Conservation (phyloP, 2,113 vertebrate species). For the Mirounga angustirostris region DNA sequence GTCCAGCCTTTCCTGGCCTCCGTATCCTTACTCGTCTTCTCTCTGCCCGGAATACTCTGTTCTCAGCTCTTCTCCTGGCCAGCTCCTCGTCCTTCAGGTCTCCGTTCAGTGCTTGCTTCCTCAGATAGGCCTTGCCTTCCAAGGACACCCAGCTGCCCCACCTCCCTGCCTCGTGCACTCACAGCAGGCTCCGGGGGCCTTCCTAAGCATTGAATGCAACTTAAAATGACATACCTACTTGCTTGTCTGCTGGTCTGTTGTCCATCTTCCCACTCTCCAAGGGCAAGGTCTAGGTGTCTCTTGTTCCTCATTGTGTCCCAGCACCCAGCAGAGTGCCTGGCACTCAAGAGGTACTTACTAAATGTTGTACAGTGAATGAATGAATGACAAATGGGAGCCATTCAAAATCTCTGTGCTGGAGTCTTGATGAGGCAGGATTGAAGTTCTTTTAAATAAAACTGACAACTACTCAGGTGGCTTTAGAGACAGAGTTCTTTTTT, state of each 20-base stretch:
- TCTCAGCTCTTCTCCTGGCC: not conserved
- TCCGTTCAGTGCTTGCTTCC: not conserved
- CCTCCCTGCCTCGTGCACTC: fast-evolving
- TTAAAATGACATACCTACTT: fast-evolving
- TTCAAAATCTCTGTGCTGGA: not conserved
- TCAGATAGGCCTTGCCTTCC: not conserved
- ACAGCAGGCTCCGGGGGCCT: not conserved
- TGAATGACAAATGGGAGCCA: not conserved
- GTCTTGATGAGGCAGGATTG: not conserved
- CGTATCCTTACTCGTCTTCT: fast-evolving
- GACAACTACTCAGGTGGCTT: not conserved
- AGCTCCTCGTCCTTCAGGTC: not conserved
- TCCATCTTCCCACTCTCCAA: not conserved
- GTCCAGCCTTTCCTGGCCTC: not conserved
- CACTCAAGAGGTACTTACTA: not conserved
- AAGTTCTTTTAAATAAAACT: not conserved
- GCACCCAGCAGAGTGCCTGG: not conserved
- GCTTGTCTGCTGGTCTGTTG: not conserved
- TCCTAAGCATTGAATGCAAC: too few relatives aligned
- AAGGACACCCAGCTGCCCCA: not conserved
- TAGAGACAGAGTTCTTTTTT: not conserved
- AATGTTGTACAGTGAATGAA: not conserved
- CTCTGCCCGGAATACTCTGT: not conserved
- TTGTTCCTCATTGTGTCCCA: not conserved
- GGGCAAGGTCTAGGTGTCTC: not conserved